Evolutionary conservation across 2,888 invertebrate genomes (phyloP), one percentile per base, ranked within the genome.

Genomic region (Mesorhabditis spiculigera): DNA sequence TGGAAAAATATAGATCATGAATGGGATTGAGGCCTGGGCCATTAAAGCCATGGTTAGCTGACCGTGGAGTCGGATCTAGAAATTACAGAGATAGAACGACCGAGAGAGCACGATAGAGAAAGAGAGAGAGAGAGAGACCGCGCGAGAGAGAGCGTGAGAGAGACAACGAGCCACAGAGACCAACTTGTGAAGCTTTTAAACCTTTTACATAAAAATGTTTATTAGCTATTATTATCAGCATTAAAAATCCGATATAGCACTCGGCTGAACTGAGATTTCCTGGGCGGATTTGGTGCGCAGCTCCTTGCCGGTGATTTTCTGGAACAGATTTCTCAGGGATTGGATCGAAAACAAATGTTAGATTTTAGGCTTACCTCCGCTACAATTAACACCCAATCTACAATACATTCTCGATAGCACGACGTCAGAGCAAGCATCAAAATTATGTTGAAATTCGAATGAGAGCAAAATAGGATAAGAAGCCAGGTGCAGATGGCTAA

Each of bases 21-120:
- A 50, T n/a, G 58, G 58, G n/a, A 50, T n/a, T 10, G 58, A 50
- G 58, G 58, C 58, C n/a, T 50, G 58, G n/a, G n/a, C 58, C 58
- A 50, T 50, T 50, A 50, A 50, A n/a, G 58, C 58, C 3, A 50
- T 10, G n/a, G 58, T 50, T 50, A 50, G 58, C 58, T 50, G 58
- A 10, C 58, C 1, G n/a, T 50, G 58, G 58, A 50, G 58, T 50
- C n/a, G 8, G 8, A 50, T 50, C 58, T 50, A 50, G n/a, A 28
- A 28, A 28, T 28, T 28, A 28, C 28, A 28, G 28, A 28, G 28
- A 28, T 28, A 28, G 28, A 28, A 3, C 28, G 28, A 28, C 28
- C 28, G 28, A 28, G 28, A 28, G 28, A n/a, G n/a, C n/a, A n/a
- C n/a, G n/a, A n/a, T n/a, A 28, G 28, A 1, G 28, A 1, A 3